Evolutionary conservation across 2,888 invertebrate genomes (phyloP).

Genomic region (Trachelus iudaicus): DNA sequence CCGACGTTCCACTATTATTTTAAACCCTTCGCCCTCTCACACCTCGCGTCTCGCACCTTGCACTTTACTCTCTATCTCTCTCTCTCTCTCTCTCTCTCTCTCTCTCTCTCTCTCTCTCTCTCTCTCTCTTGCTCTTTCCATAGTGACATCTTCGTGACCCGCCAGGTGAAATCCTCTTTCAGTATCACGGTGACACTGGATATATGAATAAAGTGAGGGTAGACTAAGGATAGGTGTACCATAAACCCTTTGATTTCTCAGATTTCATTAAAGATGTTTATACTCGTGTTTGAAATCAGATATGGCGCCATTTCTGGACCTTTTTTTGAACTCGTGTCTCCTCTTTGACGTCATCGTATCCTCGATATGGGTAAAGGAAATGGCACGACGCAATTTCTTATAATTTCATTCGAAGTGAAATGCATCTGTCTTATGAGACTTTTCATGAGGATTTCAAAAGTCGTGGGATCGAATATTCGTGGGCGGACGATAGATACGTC

Average conservation of each 20-base stretch:
- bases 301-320: background rate
- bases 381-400: background rate
- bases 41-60: constrained; percentile 10
- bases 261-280: background rate
- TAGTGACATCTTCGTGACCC: background rate
- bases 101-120: constrained; percentile 8
- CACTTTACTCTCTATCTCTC: constrained; percentile 1
- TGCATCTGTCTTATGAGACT: background rate
- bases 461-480: background rate
- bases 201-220: background rate
- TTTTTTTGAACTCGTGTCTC: background rate
- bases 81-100: too few relatives aligned
- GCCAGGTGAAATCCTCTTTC: background rate
- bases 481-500: background rate
- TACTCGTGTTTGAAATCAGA: background rate
- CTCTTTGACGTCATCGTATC: background rate
- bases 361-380: background rate
- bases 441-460: background rate
- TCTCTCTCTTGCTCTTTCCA: background rate
- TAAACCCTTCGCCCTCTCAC: constrained; percentile 44
- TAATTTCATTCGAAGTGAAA: background rate
- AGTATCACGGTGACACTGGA: background rate
- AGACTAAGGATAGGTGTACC: background rate
- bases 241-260: background rate
- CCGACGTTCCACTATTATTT: constrained; percentile 57